Base-by-base conservation (phyloP, 2,888 invertebrate species). In the Trichopria drosophilae region DNA sequence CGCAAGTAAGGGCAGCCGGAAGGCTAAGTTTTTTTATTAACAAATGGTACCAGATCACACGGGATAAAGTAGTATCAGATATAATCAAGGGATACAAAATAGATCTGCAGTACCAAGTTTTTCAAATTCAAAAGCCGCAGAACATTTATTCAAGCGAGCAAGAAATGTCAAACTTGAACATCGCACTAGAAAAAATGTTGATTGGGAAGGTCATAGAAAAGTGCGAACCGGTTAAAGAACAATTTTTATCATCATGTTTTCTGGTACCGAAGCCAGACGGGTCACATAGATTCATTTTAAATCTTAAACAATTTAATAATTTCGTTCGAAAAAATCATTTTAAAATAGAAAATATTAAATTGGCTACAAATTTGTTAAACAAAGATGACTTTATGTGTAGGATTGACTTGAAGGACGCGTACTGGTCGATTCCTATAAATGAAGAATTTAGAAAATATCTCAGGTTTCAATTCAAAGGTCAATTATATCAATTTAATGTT, bases 381-480 rank as follows among this genome's bases (percentile, higher is more conserved):
- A n/a, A 31, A 3, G n/a, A 10, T 3, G 31, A 31, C 16, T 31
- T 31, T 10, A 31, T 31, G 31, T 31, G 31, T 31, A 31, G 31
- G 16, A 5, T 31, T 4, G 31, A 31, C 16, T 31, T 31, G 10
- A 31, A 31, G 34, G n/a, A n/a, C n/a, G n/a, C n/a, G n/a, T n/a
- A n/a, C n/a, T n/a, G n/a, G n/a, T n/a, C n/a, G n/a, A n/a, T 34
- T 9, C 10, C 15, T 5, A 34, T 34, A 15, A n/a, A 34, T 34
- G n/a, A 34, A 6, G 34, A 15, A 4, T 10, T 10, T n/a, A 13
- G 16, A 34, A 34, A 34, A 15, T 34, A 34, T 34, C 34, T 34
- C n/a, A 34, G 16, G n/a, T 34, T 34, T n/a, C 10, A 5, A 5
- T 34, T 19, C n/a, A 34, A n/a, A 34, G 34, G 19, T n/a, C 31